Conservation (phyloP, 2,797 vertebrate genomes). For the Rhadinocentrus ornatus region DNA sequence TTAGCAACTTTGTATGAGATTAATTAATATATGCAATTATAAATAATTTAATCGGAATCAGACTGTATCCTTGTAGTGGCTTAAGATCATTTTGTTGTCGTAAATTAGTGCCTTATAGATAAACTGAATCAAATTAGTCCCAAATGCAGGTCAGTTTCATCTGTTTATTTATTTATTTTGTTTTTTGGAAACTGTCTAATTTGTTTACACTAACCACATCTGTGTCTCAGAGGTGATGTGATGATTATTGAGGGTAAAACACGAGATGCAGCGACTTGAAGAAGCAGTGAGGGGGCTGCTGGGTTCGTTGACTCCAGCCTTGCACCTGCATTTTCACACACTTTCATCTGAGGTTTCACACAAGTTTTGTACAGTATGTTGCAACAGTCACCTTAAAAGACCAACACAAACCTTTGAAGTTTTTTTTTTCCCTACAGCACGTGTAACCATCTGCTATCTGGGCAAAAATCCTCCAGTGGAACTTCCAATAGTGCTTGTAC, state of each 20-base stretch:
- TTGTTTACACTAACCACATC: constrained; percentile 37
- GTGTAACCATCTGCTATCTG: constrained; percentile 43
- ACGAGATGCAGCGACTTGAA: constrained; percentile 21
- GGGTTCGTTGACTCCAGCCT: constrained; percentile 66
- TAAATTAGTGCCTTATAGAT: neutral
- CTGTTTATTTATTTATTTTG: constrained; percentile 2
- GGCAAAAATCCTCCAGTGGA: constrained; percentile 51
- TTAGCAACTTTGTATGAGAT: neutral
- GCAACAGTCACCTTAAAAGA: constrained; percentile 75
- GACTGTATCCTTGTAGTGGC: neutral
- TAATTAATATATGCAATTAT: neutral
- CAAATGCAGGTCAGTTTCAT: neutral
- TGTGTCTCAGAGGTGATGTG: neutral
- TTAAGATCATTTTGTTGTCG: neutral
- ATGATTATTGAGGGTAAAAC: constrained; percentile 57
- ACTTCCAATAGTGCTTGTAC: constrained; percentile 47
- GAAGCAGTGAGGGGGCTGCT: constrained; percentile 33
- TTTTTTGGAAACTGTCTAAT: constrained; percentile 9
- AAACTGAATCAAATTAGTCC: neutral
- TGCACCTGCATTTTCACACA: constrained; percentile 70
- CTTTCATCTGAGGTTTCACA: constrained; percentile 56
- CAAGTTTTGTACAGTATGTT: constrained; percentile 53
- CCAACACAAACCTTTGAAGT: constrained; percentile 55
- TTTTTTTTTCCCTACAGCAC: constrained; percentile 20
- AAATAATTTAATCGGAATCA: neutral